Percentiles rank a stretch among this genome's conserved stretches.
phyloP scores from a whole-genome alignment of 2,888 invertebrate genomes.

The Cheilosia variabilis region DNA sequence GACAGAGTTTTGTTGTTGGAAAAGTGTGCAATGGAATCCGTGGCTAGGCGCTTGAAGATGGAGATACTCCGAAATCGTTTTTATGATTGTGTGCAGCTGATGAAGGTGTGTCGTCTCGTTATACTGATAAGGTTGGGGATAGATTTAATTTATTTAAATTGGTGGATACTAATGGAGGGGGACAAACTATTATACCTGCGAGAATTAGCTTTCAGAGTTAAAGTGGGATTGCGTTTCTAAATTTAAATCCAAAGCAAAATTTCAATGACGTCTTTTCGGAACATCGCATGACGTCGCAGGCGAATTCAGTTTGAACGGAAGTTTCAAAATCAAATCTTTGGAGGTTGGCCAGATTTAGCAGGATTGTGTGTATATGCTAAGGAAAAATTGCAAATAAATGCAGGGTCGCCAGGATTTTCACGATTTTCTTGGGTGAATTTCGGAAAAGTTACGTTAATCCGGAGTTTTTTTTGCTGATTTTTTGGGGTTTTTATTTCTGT shows the following conservation, averaged over 20 bases:
- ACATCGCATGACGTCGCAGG: slow-evolving; percentile 31
- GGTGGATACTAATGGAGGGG: slow-evolving; percentile 38
- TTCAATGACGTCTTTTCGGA: not conserved
- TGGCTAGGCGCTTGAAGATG: slow-evolving; percentile 17
- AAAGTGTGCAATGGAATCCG: slow-evolving; percentile 42
- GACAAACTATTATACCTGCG: slow-evolving; percentile 36
- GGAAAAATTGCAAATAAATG: too few relatives aligned
- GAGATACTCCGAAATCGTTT: slow-evolving; percentile 18
- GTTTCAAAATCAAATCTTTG: slow-evolving; percentile 26
- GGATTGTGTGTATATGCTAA: too few relatives aligned
- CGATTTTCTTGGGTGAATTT: too few relatives aligned
- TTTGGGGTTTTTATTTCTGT: too few relatives aligned
- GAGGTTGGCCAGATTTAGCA: too few relatives aligned
- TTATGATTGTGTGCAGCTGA: slow-evolving; percentile 10
- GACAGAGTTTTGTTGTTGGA: slow-evolving; percentile 10
- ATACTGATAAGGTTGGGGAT: slow-evolving; percentile 26
- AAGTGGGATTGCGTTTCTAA: not conserved
- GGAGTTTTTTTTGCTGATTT: too few relatives aligned
- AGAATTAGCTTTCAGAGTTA: not conserved
- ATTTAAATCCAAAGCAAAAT: slow-evolving; percentile 4
- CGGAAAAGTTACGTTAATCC: too few relatives aligned
- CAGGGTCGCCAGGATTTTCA: too few relatives aligned
- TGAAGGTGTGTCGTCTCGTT: slow-evolving; percentile 37
- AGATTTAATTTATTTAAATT: slow-evolving; percentile 65
- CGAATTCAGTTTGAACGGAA: slow-evolving; percentile 36